phyloP scores from a whole-genome alignment of 2,113 vertebrate genomes.

The Ochotona curzoniae region DNA sequence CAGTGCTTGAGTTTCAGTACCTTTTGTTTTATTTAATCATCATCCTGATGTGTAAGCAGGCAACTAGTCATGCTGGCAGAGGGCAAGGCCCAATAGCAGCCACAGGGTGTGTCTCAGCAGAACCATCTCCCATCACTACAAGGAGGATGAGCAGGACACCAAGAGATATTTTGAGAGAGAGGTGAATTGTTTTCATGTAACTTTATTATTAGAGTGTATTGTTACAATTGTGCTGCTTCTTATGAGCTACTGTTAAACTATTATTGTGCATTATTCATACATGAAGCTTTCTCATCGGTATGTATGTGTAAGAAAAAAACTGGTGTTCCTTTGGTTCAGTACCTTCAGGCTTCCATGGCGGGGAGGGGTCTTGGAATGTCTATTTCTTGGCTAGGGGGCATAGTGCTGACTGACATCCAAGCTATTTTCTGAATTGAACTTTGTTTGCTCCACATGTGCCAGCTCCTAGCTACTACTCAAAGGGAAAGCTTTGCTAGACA shows the following conservation, averaged over 20 bases:
- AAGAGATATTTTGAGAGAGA: background rate
- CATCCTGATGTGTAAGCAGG: too few species aligned
- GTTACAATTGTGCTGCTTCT: background rate
- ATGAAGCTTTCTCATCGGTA: background rate
- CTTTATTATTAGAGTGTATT: background rate
- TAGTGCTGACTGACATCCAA: background rate
- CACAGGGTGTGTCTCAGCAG: background rate
- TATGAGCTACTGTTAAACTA: background rate
- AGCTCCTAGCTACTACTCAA: slow-evolving; percentile 17
- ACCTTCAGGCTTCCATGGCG: too few species aligned
- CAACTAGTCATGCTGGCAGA: background rate
- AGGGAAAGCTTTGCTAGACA: slow-evolving; percentile 19
- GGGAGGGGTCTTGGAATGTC: background rate
- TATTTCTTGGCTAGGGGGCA: background rate
- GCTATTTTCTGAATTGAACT: slow-evolving; percentile 64
- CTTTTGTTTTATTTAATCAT: background rate
- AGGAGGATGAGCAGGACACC: background rate
- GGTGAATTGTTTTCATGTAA: background rate
- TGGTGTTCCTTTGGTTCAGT: background rate
- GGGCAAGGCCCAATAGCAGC: background rate
- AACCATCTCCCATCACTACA: background rate
- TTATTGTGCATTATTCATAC: background rate
- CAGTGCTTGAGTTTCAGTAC: background rate
- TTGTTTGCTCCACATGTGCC: background rate
- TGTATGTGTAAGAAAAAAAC: background rate